Evolutionary conservation across 1,140 invertebrate genomes (phyloP), one percentile per base, ranked within the genome.

Genomic region (Asobara japonica): DNA sequence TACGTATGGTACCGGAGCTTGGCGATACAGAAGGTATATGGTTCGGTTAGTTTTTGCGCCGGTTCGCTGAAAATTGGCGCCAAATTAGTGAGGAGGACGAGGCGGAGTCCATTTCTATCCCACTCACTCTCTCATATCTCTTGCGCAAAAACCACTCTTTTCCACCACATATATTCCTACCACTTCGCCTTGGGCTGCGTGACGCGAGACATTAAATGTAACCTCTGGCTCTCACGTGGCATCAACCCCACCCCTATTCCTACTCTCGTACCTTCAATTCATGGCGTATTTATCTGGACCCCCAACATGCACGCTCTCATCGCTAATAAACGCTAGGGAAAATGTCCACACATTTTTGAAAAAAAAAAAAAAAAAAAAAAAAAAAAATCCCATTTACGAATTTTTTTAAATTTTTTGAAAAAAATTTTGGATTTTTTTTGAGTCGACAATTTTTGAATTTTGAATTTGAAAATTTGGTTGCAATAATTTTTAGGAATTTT

Each of bases 1-100:
- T 70, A 69, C 72, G 74, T 77, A 75, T 62, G 65, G 64, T 70
- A 48, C 62, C 65, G 31, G n/a, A n/a, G 27, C 66, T 41, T 41
- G 38, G 41, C 41, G 45, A 65, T 56, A 62, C 61, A 68, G 41
- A 56, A 83, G 82, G 84, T 83, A 85, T 86, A 86, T 86, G 86
- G 86, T 86, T 85, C 84, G 85, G 84, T 87, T 86, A 86, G 83
- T 86, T 87, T 87, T 87, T 87, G 84, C 85, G n/a, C 82, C 83
- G 80, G 84, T 30, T 87, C 84, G 80, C 75, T 87, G 85, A 83
- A 87, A 87, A 87, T 87, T 87, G 86, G 86, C 85, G 86, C 86
- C 86, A 87, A 87, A 87, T 87, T 87, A 87, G 86, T 87, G 86
- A 87, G 86, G 83, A 87, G 75, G 85, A 87, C 84, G 83, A 85